A percentile compares a stretch with the other conserved stretches of the same genome.
Evolutionary conservation across 1,140 invertebrate genomes (phyloP).

Genomic region (Atopsyche davidsoni): DNA sequence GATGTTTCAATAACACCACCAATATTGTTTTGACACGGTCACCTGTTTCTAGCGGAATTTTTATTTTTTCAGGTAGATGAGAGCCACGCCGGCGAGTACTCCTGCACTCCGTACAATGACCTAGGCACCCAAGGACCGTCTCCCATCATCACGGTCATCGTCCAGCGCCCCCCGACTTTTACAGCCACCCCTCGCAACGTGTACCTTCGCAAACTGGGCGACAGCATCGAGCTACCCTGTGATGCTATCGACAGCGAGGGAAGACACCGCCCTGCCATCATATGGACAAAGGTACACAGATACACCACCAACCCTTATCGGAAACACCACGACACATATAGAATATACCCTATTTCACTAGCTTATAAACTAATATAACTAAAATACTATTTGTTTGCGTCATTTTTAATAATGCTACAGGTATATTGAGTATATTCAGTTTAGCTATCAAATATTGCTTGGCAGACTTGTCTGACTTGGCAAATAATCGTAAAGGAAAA

Average conservation of each 20-base stretch:
- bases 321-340: background rate
- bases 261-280: constrained; percentile 68
- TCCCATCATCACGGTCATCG: constrained; percentile 78
- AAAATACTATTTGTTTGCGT: background rate
- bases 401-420: background rate
- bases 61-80: constrained; percentile 57
- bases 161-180: constrained; percentile 78
- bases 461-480: no score
- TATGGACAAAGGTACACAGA: constrained; percentile 74
- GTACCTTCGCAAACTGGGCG: constrained; percentile 76
- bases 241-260: constrained; percentile 68
- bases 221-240: constrained; percentile 77
- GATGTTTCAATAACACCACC: background rate
- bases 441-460: no score
- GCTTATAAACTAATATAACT: background rate
- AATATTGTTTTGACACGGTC: background rate
- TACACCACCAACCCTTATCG: background rate
- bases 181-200: constrained; percentile 68
- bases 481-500: no score
- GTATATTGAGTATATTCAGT: no score
- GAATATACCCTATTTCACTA: background rate
- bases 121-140: constrained; percentile 82
- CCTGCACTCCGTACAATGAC: constrained; percentile 87
- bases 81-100: constrained; percentile 73
- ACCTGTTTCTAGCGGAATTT: background rate